These are phyloP conservation scores for Dicrostonyx torquatus DNA, from an alignment of 2,797 vertebrate species.

Conservation along the genomic window DNA sequence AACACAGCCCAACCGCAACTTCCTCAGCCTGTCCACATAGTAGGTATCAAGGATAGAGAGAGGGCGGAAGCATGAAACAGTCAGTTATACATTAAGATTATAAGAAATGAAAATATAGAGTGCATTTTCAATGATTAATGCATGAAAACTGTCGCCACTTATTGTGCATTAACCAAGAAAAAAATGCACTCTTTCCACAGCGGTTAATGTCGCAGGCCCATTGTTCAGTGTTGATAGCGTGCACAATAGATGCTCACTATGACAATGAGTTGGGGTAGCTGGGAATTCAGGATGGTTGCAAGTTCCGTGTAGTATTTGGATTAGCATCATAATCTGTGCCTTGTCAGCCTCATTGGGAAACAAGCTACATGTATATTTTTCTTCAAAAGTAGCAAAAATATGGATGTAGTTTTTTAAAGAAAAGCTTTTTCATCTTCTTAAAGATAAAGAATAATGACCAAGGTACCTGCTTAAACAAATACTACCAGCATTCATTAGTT, in stretches of 20 bases:
- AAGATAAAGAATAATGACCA: constrained; percentile 76
- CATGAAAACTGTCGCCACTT: constrained; percentile 83
- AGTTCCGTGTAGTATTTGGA: constrained; percentile 90
- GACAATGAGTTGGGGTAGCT: constrained; percentile 90
- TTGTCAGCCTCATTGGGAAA: constrained; percentile 83
- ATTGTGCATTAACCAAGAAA: constrained; percentile 85
- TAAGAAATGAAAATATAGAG: constrained; percentile 86
- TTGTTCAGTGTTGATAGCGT: constrained; percentile 86
- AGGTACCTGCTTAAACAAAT: constrained; percentile 90
- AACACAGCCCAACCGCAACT: constrained; percentile 61
- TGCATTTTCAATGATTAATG: constrained; percentile 89
- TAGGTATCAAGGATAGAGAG: constrained; percentile 79
- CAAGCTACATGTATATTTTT: constrained; percentile 67
- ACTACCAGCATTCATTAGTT: constrained; percentile 90
- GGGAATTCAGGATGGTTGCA: constrained; percentile 88
- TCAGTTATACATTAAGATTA: constrained; percentile 79
- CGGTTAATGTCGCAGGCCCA: constrained; percentile 84
- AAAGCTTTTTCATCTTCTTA: constrained; percentile 37
- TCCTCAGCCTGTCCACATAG: constrained; percentile 79
- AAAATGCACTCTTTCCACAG: constrained; percentile 84
- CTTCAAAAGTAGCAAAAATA: constrained; percentile 80
- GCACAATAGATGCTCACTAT: constrained; percentile 88
- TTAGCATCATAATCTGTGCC: constrained; percentile 88
- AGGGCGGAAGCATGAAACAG: constrained; percentile 82
- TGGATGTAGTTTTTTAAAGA: constrained; percentile 66